Evolutionary conservation across 2,797 vertebrate species (phyloP).

Genomic region (Heteromormyrus szaboi): DNA sequence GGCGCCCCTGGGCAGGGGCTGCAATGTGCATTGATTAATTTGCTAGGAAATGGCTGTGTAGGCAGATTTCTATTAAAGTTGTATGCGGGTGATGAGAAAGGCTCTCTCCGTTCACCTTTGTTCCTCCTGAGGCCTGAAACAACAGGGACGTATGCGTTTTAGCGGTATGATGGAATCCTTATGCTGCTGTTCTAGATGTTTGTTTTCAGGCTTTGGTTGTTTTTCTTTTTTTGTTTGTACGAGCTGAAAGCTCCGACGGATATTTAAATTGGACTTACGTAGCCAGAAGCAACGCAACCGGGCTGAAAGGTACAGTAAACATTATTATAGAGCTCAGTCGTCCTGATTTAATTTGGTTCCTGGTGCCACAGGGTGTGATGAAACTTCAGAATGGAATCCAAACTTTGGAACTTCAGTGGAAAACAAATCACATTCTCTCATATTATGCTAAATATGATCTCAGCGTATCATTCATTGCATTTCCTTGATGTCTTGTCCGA

Average conservation of each 20-base stretch:
- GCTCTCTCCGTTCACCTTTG: background rate
- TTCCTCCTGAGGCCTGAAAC: background rate
- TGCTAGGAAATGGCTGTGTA: background rate
- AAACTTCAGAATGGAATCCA: background rate
- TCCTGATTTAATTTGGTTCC: background rate
- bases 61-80: background rate
- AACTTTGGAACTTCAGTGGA: background rate
- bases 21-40: background rate
- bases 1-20: background rate
- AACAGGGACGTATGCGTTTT: background rate
- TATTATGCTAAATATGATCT: background rate
- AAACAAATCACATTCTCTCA: background rate
- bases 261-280: conserved; percentile 6
- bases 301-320: background rate
- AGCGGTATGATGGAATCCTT: background rate
- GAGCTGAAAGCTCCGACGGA: background rate
- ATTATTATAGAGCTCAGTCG: background rate
- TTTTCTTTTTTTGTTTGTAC: background rate
- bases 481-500: background rate
- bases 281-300: background rate
- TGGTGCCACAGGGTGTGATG: background rate
- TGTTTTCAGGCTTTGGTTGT: background rate
- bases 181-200: background rate
- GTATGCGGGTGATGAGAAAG: background rate
- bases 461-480: background rate